phyloP scores from a whole-genome alignment of 2,113 vertebrate species.

The Columbina picui region DNA sequence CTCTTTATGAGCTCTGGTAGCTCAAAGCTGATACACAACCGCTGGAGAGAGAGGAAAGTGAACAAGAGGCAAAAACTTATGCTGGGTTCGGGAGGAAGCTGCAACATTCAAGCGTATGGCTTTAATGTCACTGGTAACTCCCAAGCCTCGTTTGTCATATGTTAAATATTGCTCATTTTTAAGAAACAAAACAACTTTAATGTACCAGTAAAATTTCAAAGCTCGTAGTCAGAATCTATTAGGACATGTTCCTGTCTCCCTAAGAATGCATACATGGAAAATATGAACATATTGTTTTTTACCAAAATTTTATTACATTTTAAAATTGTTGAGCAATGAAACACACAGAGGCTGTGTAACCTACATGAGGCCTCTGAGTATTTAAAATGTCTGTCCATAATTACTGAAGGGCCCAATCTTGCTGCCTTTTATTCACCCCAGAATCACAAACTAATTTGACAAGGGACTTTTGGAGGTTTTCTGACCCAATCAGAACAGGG shows the following conservation, averaged over 20 bases:
- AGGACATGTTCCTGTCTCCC: background rate
- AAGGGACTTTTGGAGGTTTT: background rate
- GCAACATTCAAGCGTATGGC: background rate
- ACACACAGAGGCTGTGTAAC: no score
- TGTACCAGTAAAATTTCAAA: background rate
- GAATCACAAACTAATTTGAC: background rate
- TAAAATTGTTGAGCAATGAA: background rate
- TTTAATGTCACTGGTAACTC: background rate
- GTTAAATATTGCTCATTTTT: background rate
- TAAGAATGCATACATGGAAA: background rate
- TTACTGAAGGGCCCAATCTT: background rate
- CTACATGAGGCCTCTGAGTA: no score
- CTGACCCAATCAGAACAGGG: background rate
- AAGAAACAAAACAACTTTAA: background rate
- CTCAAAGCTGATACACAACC: background rate
- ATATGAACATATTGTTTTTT: background rate
- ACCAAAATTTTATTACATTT: background rate
- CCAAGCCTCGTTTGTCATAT: background rate
- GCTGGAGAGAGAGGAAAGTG: background rate
- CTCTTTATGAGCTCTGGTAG: background rate
- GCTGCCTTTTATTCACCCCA: background rate
- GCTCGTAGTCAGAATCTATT: background rate
- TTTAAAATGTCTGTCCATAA: background rate
- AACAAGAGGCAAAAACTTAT: background rate
- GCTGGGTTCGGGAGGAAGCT: background rate